These are phyloP conservation scores for Euthynnus affinis DNA, from an alignment of 2,797 vertebrate genomes.

Conservation along the genomic window DNA sequence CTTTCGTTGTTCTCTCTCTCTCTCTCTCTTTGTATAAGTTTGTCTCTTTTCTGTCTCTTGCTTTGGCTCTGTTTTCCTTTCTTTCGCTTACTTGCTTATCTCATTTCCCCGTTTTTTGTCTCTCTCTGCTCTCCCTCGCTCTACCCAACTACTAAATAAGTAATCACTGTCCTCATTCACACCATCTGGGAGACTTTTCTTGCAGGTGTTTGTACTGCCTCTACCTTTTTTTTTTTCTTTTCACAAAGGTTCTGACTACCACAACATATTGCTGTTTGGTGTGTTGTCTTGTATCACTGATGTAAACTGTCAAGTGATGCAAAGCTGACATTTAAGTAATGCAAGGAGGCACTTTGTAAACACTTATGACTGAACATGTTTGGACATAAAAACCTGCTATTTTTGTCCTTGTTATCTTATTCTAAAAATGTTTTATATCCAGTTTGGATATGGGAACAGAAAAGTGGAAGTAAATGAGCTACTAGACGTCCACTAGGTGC, in stretches of 20 bases:
- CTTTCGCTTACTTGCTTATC: conserved; percentile 37
- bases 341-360: background rate
- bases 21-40: conserved; percentile 28
- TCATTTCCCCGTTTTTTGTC: conserved; percentile 17
- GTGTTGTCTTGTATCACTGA: conserved; percentile 49
- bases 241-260: conserved; percentile 10
- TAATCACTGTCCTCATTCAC: conserved; percentile 81
- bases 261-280: conserved; percentile 50
- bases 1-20: conserved; percentile 5
- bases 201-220: conserved; percentile 69
- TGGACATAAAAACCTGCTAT: conserved; percentile 2
- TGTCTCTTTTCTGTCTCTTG: conserved; percentile 16
- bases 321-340: conserved; percentile 12
- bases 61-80: conserved; percentile 20
- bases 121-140: conserved; percentile 31
- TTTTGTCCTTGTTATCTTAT: background rate
- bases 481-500: no score
- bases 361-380: background rate
- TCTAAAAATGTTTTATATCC: conserved; percentile 2
- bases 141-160: conserved; percentile 74
- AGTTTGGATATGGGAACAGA: background rate
- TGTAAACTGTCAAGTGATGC: conserved; percentile 46
- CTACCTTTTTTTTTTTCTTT: conserved; percentile 32
- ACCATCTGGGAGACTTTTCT: conserved; percentile 77
- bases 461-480: no score